Conservation (phyloP, 2,888 invertebrate species). For the Smittia aterrima region DNA sequence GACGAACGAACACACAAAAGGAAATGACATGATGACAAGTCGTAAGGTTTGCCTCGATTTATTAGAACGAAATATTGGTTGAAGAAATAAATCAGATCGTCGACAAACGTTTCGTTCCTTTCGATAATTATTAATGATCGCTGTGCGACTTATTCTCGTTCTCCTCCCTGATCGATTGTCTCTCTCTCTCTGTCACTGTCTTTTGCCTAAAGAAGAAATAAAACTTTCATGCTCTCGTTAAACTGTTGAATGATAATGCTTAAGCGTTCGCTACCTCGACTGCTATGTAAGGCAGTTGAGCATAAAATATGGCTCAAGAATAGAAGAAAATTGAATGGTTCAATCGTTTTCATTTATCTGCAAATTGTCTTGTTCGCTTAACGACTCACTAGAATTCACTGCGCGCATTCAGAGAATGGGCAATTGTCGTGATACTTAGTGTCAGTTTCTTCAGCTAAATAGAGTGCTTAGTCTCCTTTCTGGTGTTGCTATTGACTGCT, state of each 20-base stretch:
- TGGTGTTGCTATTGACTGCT: conserved; percentile 26
- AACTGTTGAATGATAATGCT: conserved; percentile 8
- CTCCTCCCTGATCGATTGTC: conserved; percentile 7
- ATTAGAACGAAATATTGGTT: too few relatives aligned
- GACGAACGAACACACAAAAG: conserved; percentile 3
- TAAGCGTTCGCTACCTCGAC: background rate
- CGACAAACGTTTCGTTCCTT: background rate
- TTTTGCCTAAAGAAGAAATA: background rate
- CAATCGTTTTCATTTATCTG: conserved; percentile 14
- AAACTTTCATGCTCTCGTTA: conserved; percentile 13
- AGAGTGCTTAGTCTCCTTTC: conserved; percentile 30
- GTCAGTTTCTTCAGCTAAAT: conserved; percentile 31
- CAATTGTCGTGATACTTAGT: conserved; percentile 39
- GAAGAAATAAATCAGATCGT: background rate
- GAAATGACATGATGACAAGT: conserved; percentile 13
- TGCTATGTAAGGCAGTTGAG: background rate
- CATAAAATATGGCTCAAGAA: conserved; percentile 7
- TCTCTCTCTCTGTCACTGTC: background rate
- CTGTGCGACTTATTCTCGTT: background rate
- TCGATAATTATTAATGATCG: conserved; percentile 1
- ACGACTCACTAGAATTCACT: background rate
- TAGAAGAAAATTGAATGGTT: conserved; percentile 9
- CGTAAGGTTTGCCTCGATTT: background rate
- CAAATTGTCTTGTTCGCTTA: conserved; percentile 10
- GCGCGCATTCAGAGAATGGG: conserved; percentile 12